Percentiles rank a stretch among this genome's conserved stretches.
These are phyloP conservation scores for Ceratitis capitata DNA, from an alignment of 1,140 invertebrate species.

Conservation along the genomic window DNA sequence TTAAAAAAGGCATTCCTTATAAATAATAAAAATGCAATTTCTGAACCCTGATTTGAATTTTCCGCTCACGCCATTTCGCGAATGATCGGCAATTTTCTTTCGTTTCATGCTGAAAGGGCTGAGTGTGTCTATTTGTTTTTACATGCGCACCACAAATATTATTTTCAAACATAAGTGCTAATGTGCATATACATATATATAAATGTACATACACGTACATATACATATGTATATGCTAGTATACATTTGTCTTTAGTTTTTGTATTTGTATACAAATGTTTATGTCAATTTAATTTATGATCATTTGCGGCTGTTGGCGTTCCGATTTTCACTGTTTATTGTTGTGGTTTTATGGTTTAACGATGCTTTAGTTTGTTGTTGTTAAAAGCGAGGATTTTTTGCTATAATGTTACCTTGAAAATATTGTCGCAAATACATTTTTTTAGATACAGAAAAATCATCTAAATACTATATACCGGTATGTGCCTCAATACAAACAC, in stretches of 20 bases:
- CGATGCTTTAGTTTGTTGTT: neutral
- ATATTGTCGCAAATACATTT: slow-evolving; percentile 2
- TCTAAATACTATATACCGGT: too few species aligned
- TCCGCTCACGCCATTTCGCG: neutral
- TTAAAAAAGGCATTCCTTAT: too few species aligned
- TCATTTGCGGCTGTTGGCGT: neutral
- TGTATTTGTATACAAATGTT: neutral
- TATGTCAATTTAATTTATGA: neutral
- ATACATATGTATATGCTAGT: neutral
- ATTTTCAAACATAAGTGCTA: too few species aligned
- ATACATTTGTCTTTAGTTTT: neutral
- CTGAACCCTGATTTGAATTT: too few species aligned
- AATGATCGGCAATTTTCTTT: neutral
- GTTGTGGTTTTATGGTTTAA: neutral
- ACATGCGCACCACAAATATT: neutral
- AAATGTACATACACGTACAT: neutral
- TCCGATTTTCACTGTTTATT: neutral
- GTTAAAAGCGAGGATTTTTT: neutral
- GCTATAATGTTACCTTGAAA: neutral
- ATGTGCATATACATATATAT: neutral
- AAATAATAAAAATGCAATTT: too few species aligned
- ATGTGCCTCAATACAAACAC: too few species aligned
- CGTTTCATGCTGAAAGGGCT: neutral
- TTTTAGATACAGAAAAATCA: too few species aligned
- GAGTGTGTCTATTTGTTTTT: neutral